Conservation (phyloP, 1,140 invertebrate species). For the Limonius californicus region DNA sequence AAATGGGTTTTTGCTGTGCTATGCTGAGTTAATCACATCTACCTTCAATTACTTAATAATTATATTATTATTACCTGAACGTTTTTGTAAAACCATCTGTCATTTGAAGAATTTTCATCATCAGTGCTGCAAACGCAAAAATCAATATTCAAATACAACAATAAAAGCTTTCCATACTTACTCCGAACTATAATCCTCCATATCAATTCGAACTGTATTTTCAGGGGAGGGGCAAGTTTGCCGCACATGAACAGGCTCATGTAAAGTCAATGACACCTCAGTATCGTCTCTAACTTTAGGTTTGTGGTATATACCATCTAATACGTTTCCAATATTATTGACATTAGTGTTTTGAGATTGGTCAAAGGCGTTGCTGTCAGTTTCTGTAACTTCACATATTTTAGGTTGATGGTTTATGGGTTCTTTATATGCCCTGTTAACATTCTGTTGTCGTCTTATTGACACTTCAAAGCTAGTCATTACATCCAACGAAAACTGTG, state of each 20-base stretch:
- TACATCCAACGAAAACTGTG: conserved; percentile 65
- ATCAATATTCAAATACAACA: neutral
- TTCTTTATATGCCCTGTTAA: neutral
- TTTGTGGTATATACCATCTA: conserved; percentile 26
- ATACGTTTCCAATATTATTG: conserved; percentile 15
- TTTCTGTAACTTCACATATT: conserved; percentile 36
- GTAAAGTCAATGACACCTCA: conserved; percentile 53
- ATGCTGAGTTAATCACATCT: no score
- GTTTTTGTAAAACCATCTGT: neutral
- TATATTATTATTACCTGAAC: no score
- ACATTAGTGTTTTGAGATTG: conserved; percentile 17
- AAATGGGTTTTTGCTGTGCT: no score
- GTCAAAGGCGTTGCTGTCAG: conserved; percentile 20
- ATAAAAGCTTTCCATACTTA: conserved; percentile 26
- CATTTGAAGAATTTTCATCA: neutral
- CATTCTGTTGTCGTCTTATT: conserved; percentile 48
- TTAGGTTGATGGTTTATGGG: conserved; percentile 23
- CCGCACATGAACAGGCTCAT: conserved; percentile 53
- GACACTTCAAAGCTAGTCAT: conserved; percentile 69
- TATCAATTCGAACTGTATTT: conserved; percentile 57
- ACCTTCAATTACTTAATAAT: no score
- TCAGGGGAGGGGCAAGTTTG: conserved; percentile 55
- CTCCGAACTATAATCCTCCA: conserved; percentile 56
- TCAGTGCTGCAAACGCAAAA: neutral
- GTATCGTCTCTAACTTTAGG: conserved; percentile 49